Evolutionary conservation across 2,888 invertebrate species (phyloP).

Genomic region (Luffia ferchaultella): DNA sequence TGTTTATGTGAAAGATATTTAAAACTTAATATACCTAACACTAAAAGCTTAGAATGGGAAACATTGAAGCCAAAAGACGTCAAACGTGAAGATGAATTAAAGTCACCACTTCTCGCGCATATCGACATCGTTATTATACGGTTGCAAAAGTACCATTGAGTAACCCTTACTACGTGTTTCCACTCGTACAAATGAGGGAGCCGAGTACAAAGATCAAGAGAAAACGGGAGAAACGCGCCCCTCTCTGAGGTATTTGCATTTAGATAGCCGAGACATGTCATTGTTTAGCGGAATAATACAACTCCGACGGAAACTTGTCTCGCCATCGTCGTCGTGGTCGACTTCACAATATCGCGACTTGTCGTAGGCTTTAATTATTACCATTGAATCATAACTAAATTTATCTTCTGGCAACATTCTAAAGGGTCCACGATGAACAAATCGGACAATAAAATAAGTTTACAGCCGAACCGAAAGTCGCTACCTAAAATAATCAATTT

Average conservation of each 20-base stretch:
- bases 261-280: constrained; percentile 51
- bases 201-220: constrained; percentile 45
- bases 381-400: background rate
- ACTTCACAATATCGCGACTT: background rate
- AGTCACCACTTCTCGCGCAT: background rate
- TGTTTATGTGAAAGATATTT: no score
- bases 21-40: no score
- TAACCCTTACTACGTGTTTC: constrained; percentile 20
- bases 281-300: constrained; percentile 21
- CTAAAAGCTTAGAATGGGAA: no score
- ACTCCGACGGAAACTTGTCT: background rate
- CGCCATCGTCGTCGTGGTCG: background rate
- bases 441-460: no score
- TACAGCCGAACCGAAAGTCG: no score
- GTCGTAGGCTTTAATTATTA: background rate
- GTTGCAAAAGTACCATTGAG: constrained; percentile 22
- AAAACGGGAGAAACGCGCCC: constrained; percentile 24
- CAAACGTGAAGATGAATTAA: no score
- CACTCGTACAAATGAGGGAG: constrained; percentile 47
- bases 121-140: constrained; percentile 20
- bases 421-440: no score
- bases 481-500: background rate
- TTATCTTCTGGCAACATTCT: no score
- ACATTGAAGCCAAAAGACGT: no score
- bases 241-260: constrained; percentile 49